A percentile compares a stretch with the other conserved stretches of the same genome.
phyloP scores from a whole-genome alignment of 1,140 invertebrate species.

The Pseudomyrmex gracilis region DNA sequence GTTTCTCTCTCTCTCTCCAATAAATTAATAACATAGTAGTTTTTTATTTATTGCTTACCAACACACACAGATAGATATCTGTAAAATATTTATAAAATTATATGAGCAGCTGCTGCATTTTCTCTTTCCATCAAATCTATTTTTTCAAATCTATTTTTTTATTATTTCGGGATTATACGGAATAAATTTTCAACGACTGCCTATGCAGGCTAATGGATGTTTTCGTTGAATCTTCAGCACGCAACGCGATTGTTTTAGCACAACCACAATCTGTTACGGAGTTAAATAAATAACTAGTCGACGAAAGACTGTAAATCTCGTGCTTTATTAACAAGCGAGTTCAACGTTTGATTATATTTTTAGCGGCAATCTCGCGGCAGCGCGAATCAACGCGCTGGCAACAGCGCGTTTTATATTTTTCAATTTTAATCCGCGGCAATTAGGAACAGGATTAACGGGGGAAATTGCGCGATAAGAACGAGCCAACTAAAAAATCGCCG shows the following conservation, averaged over 20 bases:
- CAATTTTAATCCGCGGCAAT: neutral
- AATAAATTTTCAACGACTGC: neutral
- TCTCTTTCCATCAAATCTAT: neutral
- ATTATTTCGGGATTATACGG: neutral
- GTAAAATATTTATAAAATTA: too few relatives aligned
- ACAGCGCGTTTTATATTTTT: too few relatives aligned
- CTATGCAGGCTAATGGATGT: neutral
- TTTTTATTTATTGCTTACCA: too few relatives aligned
- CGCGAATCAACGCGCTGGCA: too few relatives aligned
- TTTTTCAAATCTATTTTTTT: neutral
- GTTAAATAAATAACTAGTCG: slow-evolving; percentile 17
- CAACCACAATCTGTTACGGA: neutral
- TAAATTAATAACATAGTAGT: too few relatives aligned
- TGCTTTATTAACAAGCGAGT: neutral
- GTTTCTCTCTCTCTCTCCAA: too few relatives aligned
- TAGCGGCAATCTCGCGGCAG: neutral
- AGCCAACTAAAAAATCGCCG: slow-evolving; percentile 1
- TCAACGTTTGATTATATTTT: neutral
- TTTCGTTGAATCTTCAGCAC: neutral
- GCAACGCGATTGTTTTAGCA: neutral
- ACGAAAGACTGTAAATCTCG: neutral
- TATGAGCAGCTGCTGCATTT: neutral
- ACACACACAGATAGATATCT: too few relatives aligned
- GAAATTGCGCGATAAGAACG: slow-evolving; percentile 5
- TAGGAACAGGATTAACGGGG: neutral